phyloP scores from a whole-genome alignment of 2,797 vertebrate species.

The Jordanella pulchra region DNA sequence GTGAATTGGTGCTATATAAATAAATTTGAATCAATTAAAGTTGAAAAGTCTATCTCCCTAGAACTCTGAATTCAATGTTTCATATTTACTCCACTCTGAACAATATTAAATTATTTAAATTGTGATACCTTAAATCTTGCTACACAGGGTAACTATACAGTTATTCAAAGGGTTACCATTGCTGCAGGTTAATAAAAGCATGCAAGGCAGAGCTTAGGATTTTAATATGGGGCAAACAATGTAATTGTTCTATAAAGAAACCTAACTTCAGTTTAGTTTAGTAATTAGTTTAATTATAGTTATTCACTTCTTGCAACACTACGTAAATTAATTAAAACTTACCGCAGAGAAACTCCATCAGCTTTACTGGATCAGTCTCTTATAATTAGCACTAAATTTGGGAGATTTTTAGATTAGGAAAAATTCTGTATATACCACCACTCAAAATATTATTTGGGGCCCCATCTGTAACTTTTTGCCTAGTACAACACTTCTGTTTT shows the following conservation, averaged over 20 bases:
- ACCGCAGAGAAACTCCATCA: background rate
- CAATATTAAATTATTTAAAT: background rate
- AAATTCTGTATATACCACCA: background rate
- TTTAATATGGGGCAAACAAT: background rate
- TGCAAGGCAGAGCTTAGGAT: background rate
- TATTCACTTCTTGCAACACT: background rate
- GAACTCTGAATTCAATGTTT: background rate
- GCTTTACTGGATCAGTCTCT: background rate
- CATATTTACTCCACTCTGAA: background rate
- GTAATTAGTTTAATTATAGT: background rate
- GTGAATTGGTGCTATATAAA: too few species aligned
- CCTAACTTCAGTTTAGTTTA: background rate
- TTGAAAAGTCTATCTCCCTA: background rate
- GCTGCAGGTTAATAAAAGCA: background rate
- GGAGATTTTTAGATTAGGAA: background rate
- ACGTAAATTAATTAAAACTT: too few species aligned
- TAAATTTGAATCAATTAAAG: too few species aligned
- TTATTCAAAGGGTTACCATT: background rate
- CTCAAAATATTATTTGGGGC: background rate
- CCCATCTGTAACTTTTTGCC: background rate
- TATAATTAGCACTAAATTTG: background rate
- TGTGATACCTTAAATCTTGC: background rate
- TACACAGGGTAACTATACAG: background rate
- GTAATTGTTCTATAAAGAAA: background rate
- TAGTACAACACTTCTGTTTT: background rate